Evolutionary conservation across 2,797 vertebrate species (phyloP), one percentile per base, ranked within the genome.

Genomic region (Columba guinea): DNA sequence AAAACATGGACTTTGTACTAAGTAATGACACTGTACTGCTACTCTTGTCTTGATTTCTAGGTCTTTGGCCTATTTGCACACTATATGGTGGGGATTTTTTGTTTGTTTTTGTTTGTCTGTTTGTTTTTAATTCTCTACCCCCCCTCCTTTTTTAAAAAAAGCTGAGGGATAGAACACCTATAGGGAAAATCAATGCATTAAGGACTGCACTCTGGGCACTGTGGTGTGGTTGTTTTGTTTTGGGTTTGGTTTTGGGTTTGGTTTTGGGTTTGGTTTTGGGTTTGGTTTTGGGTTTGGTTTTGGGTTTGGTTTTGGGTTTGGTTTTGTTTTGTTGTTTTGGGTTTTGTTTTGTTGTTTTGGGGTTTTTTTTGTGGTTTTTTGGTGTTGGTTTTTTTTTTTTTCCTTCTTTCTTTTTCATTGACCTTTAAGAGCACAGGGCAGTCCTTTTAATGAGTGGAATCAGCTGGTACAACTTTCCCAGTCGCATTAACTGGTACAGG

Each of bases 101-200:
- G 56, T 46, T 65, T 9, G 18, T 18, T 17, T 41, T 5, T 39
- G 39, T 39, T 39, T 39, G 39, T 39, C 13, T 39, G 5, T 39
- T 39, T 39, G 39, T 18, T 44, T 44, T 44, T 44, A 44, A 44
- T 44, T 44, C 41, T 44, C 16, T 44, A 44, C 41, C 41, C 41
- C 18, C 41, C 41, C 8, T 17, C 24, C 24, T 44, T 16, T 13
- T 39, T 39, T 13, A 13, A 39, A 39, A 39, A 44, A 18, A 44
- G 17, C 20, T 37, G 30, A 11, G 30, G 22, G 2, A 13, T 13
- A 28, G 5, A 73, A 15, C 0, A 1, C 6, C 34, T 63, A 4
- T 16, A 35, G 35, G 12, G 44, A 87, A 37, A 46, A 41, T 30
- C 30, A 90, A 0, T 37, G 30, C 44, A 59, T 68, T 53, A 49